phyloP scores from a whole-genome alignment of 1,140 invertebrate genomes.

The Drosophila setifemur region DNA sequence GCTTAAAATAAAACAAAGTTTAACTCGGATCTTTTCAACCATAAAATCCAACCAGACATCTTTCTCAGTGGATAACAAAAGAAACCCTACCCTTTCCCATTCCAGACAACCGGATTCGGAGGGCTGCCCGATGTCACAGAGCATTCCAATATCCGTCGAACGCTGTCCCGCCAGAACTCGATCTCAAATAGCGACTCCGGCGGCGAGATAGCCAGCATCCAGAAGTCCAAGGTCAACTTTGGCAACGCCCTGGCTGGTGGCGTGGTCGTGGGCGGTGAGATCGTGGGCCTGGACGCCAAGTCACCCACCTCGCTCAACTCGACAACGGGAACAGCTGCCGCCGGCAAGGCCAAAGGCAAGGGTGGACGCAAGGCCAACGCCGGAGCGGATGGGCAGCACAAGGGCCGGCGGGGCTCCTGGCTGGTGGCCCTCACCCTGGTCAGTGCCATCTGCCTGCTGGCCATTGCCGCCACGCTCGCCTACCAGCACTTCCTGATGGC shows the following conservation, averaged over 20 bases:
- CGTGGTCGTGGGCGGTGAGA: constrained; percentile 61
- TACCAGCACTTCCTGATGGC: constrained; percentile 82
- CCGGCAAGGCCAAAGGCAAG: constrained; percentile 50
- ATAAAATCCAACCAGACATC: no score
- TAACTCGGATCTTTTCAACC: no score
- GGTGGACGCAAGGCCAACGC: constrained; percentile 42
- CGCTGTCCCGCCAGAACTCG: constrained; percentile 79
- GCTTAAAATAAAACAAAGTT: no score
- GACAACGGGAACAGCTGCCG: constrained; percentile 27
- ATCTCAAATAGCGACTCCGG: constrained; percentile 80
- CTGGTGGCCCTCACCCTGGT: constrained; percentile 68
- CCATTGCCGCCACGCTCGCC: constrained; percentile 69
- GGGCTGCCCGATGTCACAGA: constrained; percentile 81
- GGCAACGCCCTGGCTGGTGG: constrained; percentile 52
- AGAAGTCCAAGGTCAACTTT: constrained; percentile 77
- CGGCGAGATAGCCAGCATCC: constrained; percentile 73
- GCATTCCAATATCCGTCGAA: constrained; percentile 79
- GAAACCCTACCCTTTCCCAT: not conserved
- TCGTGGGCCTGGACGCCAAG: constrained; percentile 61
- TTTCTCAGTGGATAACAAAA: no score
- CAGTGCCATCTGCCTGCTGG: constrained; percentile 69
- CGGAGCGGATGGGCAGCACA: constrained; percentile 30
- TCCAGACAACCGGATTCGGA: constrained; percentile 81
- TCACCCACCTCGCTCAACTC: constrained; percentile 59
- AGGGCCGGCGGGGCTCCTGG: constrained; percentile 67